phyloP scores from a whole-genome alignment of 2,113 vertebrate species.

The Plectropomus leopardus region DNA sequence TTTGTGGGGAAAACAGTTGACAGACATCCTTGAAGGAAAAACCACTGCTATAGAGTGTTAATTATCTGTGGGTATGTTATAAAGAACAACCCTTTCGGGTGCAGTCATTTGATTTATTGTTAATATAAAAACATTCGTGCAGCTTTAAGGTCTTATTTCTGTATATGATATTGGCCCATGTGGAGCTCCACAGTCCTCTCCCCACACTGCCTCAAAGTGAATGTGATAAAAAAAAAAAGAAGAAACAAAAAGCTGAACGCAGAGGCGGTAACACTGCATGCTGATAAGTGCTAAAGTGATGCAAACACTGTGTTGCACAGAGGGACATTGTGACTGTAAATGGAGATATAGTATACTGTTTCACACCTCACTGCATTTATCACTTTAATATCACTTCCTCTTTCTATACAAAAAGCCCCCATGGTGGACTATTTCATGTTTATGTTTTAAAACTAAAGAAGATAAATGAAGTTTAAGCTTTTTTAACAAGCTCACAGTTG shows the following conservation, averaged over 20 bases:
- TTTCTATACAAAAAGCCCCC: not conserved
- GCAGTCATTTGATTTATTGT: not conserved
- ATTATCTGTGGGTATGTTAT: not conserved
- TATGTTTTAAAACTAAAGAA: not conserved
- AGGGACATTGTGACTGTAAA: not conserved
- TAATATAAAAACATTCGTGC: not conserved
- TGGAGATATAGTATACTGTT: not conserved
- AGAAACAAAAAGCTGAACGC: conserved; percentile 2
- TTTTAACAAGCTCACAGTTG: not conserved
- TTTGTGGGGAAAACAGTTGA: too few relatives aligned
- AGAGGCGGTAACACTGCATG: not conserved
- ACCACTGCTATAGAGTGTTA: not conserved
- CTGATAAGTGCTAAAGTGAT: not conserved
- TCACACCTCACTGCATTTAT: not conserved
- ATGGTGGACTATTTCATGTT: not conserved
- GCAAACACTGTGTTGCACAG: not conserved
- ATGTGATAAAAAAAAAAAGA: not conserved
- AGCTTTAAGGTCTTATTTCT: not conserved
- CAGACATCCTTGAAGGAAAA: too few relatives aligned
- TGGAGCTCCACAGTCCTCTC: not conserved
- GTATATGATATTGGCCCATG: not conserved
- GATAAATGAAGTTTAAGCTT: not conserved
- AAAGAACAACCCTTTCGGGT: not conserved
- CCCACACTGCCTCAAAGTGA: not conserved
- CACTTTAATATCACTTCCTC: not conserved